Conservation (phyloP, 2,113 vertebrate genomes). For the Picathartes gymnocephalus region DNA sequence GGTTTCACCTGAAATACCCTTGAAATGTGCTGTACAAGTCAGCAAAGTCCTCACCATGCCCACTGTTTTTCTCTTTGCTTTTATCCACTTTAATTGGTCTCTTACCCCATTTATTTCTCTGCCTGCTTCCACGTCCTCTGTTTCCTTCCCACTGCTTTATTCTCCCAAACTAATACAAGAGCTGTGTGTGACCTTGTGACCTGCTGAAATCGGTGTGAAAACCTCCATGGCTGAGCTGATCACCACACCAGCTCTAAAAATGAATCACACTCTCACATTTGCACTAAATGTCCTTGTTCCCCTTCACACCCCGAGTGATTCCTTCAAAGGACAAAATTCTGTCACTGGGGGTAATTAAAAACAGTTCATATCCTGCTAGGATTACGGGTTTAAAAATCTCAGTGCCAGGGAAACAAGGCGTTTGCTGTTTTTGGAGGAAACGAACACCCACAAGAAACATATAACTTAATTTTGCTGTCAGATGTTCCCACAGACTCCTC, state of each 20-base stretch:
- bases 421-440: conserved; percentile 33
- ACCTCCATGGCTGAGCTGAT: not conserved
- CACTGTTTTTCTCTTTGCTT: not conserved
- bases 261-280: not conserved
- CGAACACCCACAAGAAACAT: conserved; percentile 29
- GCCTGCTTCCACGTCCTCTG: not conserved
- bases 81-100: not conserved
- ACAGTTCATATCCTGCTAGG: not conserved
- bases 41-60: not conserved
- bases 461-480: conserved; percentile 53
- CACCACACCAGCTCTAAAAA: not conserved
- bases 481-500: conserved; percentile 44
- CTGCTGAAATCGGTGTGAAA: not conserved
- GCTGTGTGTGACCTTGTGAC: not conserved
- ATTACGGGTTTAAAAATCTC: not conserved
- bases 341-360: not conserved
- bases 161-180: not conserved
- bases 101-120: not conserved
- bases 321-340: not conserved
- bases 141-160: not conserved
- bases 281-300: not conserved
- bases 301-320: not conserved
- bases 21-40: not conserved
- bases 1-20: not conserved
- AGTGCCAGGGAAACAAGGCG: not conserved